phyloP scores from a whole-genome alignment of 1,140 invertebrate species.

The Arion vulgaris region DNA sequence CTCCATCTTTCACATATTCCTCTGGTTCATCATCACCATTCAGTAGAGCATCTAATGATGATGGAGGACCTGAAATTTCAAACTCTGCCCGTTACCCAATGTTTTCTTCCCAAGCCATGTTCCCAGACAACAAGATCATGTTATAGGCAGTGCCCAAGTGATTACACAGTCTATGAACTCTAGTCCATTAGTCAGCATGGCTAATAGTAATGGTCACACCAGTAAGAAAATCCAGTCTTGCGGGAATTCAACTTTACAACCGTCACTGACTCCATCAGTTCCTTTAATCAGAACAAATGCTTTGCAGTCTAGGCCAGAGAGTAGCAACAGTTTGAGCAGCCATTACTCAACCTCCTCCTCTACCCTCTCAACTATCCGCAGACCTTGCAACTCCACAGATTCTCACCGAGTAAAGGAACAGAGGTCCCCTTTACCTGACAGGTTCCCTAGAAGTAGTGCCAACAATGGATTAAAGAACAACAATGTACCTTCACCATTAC shows the following conservation, averaged over 20 bases:
- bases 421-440: constrained; percentile 41
- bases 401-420: constrained; percentile 41
- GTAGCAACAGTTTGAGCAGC: constrained; percentile 62
- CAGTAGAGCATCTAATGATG: constrained; percentile 37
- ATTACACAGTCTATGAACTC: neutral
- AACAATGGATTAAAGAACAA: constrained; percentile 2
- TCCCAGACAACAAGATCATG: neutral
- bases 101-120: constrained; percentile 28
- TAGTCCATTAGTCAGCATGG: neutral
- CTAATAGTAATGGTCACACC: neutral
- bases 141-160: neutral
- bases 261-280: constrained; percentile 13
- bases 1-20: constrained; percentile 36
- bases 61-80: constrained; percentile 4
- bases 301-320: constrained; percentile 59
- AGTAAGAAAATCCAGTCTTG: neutral
- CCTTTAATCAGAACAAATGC: constrained; percentile 50
- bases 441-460: constrained; percentile 37
- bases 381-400: constrained; percentile 42
- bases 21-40: constrained; percentile 43
- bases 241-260: neutral
- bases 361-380: constrained; percentile 59
- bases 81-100: neutral
- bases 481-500: neutral
- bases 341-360: constrained; percentile 65